Evolutionary conservation across 2,113 vertebrate species (phyloP), one percentile per base, ranked within the genome.

Genomic region (Sinocyclocheilus anophthalmus): DNA sequence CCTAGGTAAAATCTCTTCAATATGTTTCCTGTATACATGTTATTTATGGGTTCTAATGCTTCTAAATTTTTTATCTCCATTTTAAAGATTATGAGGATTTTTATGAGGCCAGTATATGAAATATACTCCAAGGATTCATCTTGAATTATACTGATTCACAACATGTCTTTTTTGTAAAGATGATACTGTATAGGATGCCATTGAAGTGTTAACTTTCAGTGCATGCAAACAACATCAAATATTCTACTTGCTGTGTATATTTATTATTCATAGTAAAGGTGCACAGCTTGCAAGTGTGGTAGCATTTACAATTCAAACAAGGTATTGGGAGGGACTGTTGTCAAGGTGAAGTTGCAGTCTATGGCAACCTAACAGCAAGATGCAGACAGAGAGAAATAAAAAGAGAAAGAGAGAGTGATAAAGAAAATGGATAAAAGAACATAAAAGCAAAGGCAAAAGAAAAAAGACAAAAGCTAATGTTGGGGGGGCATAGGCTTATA

Each of bases 291-390:
- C 88, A 87, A 88, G 73, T 91, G 75, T 87, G 85, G 76, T 70
- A 92, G 76, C 84, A 93, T 93, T 91, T 93, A 90, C 86, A 91
- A 92, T 89, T 91, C 91, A 92, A 91, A 92, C 87, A 89, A 88
- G 84, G 65, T 88, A 86, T 88, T 90, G 85, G 85, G 88, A 84
- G 83, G 87, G 83, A 80, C 85, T 85, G 83, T 79, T 86, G 76
- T 81, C 57, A 45, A 48, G 22, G 76, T 89, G 78, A 87, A 86
- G 65, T 76, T 85, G 69, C 42, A 55, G 22, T 80, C 57, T 48
- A 61, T 57, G 12, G 78, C 45, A 87, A 48, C 67, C 33, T 72
- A 76, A 84, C 37, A 83, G 13, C 70, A 67, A 84, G 30, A 76
- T 57, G 50, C 18, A 50, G 67, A 30, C 24, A 76, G 37, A 78